phyloP scores from a whole-genome alignment of 2,113 vertebrate genomes.

The Lophotis ruficrista region DNA sequence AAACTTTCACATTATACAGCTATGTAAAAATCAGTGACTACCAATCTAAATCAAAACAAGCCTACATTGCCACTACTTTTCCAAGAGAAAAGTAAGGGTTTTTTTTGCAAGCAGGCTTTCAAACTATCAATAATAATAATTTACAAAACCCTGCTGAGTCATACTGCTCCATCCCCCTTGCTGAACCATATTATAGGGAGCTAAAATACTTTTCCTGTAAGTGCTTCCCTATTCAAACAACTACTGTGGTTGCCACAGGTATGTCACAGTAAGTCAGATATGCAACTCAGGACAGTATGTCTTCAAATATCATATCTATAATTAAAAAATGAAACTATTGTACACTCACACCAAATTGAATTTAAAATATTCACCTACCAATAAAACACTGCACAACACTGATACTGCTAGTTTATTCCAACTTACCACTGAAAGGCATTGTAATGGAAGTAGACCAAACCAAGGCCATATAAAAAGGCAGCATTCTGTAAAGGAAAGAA shows the following conservation, averaged over 20 bases:
- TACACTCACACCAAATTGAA: not conserved
- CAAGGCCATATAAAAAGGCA: constrained; percentile 99
- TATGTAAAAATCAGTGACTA: not conserved
- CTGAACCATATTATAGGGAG: rapidly evolving
- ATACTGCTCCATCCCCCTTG: not conserved
- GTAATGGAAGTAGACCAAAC: constrained; percentile 99
- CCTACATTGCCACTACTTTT: not conserved
- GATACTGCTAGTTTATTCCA: not conserved
- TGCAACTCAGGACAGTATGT: not conserved
- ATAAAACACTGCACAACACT: not conserved
- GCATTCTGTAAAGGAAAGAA: constrained; percentile 88
- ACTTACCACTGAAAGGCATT: constrained; percentile 99
- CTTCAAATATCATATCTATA: rapidly evolving
- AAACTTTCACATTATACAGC: not conserved
- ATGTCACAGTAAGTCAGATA: not conserved
- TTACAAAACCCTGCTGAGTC: not conserved
- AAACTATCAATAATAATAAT: not conserved
- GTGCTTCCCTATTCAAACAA: not conserved
- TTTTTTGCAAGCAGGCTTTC: not conserved
- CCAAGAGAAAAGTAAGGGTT: not conserved
- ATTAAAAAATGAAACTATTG: not conserved
- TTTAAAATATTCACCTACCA: not conserved
- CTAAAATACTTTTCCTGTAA: not conserved
- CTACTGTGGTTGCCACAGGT: not conserved
- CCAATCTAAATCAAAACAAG: not conserved